Base-by-base conservation (phyloP, 2,888 invertebrate genomes). In the Drosophila paramelanica region DNA sequence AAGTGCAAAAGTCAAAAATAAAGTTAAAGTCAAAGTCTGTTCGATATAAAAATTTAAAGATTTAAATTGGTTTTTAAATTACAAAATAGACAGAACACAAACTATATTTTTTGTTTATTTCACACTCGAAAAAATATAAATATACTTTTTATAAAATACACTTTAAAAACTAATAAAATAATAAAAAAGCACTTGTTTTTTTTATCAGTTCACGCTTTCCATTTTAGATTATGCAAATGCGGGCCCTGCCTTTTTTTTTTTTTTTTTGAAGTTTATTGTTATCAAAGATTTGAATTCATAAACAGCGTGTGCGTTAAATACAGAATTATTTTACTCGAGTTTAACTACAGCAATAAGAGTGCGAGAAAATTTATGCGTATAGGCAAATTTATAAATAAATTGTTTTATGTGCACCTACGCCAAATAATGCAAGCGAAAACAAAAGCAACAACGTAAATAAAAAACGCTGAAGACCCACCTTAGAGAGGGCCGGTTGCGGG, bases 381-480 rank as follows among this genome's bases (percentile, higher is more conserved):
- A 42, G 3, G 36, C 23, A 31, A 31, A 50, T 55, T 67, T 82
- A 69, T 56, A 82, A 73, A 80, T 80, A 75, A 7, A 60, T 49
- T 49, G 27, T 66, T 41, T 46, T 39, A 14, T 47, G 52, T 66
- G 50, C 72, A 59, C 68, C 86, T 77, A 82, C 80, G 70, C 61
- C 59, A 52, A 69, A 73, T 68, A 64, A 84, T 73, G 51, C 55
- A 57, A 62, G 31, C 46, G 57, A 60, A 55, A 59, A 59, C 43
- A 66, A 33, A 42, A 55, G 41, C 36, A 67, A 13, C 43, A 51
- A 36, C 49, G 13, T 31, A 53, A 47, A 53, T 39, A 65, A 59
- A 65, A 56, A 55, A 31, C 31, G 8, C 52, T 71, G 67, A 71
- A 73, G 67, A 84, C 81, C 64, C 68, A 79, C 69, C 84, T 70